phyloP scores from a whole-genome alignment of 53 echinoderm and acorn worm species.

The Apostichopus leukothele region DNA sequence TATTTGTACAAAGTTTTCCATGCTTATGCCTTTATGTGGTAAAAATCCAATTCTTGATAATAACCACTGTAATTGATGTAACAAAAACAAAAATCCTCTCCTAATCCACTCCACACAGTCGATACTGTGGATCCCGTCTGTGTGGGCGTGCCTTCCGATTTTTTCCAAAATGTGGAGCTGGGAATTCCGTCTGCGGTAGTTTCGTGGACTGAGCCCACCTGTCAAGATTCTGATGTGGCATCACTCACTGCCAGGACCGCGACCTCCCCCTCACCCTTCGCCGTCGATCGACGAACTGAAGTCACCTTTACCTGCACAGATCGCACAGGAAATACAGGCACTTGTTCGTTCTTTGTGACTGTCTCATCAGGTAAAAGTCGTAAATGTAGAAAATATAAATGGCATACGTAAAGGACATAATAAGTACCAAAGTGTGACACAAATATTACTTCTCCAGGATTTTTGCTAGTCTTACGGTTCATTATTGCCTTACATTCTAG shows the following conservation, averaged over 20 bases:
- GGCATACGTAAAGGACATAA: too few species aligned
- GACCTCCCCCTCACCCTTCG: constrained; percentile 12
- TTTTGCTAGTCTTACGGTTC: too few species aligned
- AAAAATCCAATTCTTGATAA: too few species aligned
- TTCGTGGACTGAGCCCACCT: constrained; percentile 8
- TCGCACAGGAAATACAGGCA: constrained; percentile 1
- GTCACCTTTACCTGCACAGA: constrained; percentile 43
- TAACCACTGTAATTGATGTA: too few species aligned
- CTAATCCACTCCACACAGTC: neutral
- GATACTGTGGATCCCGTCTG: constrained; percentile 10
- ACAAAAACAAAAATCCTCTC: too few species aligned
- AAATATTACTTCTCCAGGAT: too few species aligned
- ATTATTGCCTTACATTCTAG: too few species aligned
- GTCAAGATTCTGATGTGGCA: constrained; percentile 17
- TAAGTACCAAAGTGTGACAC: too few species aligned
- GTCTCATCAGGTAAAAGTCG: constrained; percentile 22
- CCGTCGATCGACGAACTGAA: neutral
- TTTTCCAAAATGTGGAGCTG: constrained; percentile 18
- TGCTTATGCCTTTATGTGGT: too few species aligned
- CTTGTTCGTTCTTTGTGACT: constrained; percentile 46
- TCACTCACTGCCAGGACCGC: neutral
- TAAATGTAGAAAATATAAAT: neutral
- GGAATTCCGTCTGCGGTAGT: neutral
- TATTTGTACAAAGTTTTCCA: too few species aligned
- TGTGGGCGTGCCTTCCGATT: neutral